Base-by-base conservation (phyloP, 2,888 invertebrate genomes). In the Coleophora flavipennella region DNA sequence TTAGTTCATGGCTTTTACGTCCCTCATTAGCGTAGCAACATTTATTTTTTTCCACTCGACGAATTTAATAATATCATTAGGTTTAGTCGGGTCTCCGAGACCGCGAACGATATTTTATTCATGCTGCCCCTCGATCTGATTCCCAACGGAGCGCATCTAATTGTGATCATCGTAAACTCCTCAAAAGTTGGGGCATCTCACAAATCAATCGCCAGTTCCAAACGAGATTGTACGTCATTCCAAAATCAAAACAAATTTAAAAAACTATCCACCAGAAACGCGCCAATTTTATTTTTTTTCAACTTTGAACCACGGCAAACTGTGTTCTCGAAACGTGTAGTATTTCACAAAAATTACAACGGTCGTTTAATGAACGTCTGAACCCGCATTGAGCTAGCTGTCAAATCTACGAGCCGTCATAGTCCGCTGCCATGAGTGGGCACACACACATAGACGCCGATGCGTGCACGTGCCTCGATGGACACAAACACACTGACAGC, bases 381-480 rank as follows among this genome's bases (percentile, higher is more conserved):
- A 75, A 72, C 84, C 80, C 79, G 83, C 83, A 83, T 85, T 85
- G 83, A 84, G 83, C 83, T 83, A 85, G 85, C 85, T 85, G 85
- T 85, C 85, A 85, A 85, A 84, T 85, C 85, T 85, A 85, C 85
- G 83, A 76, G 74, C 84, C 85, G 85, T 86, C 85, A 85, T 85
- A 83, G 84, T 79, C 79, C 68, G 83, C 76, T 81, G 84, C 80
- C 80, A 84, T 83, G 83, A 83, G 80, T 77, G 75, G 72, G 68
- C 68, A 56, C 62, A 68, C 85, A 76, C 83, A 80, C 83, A 79
- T 54, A 39, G 53, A 51, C 62, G 49, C 78, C 38, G 53, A 52
- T 62, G 49, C 78, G 74, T 63, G 67, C 72, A 61, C 68, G 64
- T 74, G 69, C 72, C 66, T 45, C 68, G 62, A 75, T 65, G 65